Evolutionary conservation across 2,797 vertebrate species (phyloP), one percentile per base, ranked within the genome.

Genomic region (Hippocampus kuda): DNA sequence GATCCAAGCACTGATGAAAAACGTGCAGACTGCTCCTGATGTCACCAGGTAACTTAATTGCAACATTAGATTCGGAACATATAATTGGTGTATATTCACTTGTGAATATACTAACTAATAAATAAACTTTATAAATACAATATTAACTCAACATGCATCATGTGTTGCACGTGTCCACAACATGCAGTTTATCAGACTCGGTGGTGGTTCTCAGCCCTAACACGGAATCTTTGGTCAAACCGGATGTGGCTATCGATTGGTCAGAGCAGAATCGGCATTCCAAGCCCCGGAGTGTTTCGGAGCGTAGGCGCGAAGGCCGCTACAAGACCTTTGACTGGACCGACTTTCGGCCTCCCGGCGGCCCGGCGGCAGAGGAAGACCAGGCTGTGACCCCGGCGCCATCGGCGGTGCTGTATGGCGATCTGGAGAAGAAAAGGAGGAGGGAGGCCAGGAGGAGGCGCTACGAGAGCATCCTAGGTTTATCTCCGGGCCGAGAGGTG

Each of bases 1-100:
- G 90, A 89, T 91, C 73, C 85, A 88, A 72, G 89, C 89, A 13
- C 80, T 91, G 65, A 86, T 85, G 79, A 91, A 85, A 46, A 89
- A 90, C 5, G 83, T 90, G 0, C 78, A 70, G n/a, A 84, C 83
- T 2, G 79, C 79, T 1, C 89, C 87, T 1, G 84, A 87, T 68
- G 85, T 89, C 1, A 72, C 86, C 75, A 89, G 85, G 90, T 89
- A 67, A 66, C 26, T 2, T 46, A 10, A 12, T 42, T 0, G 12
- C 44, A 42, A 44, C 16, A 2, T 51, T 51, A 7, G 22, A 5
- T 51, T 51, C 7, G 2, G 49, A 51, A 51, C 49, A 51, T 49
- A 18, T 16, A 16, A 49, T 7, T 38, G 34, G 34, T 38, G 34
- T 38, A 38, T 38, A 8, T 34, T 38, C 34, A 38, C 34, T 38